Conservation (phyloP, 2,888 invertebrate species). For the Euclidia mi region DNA sequence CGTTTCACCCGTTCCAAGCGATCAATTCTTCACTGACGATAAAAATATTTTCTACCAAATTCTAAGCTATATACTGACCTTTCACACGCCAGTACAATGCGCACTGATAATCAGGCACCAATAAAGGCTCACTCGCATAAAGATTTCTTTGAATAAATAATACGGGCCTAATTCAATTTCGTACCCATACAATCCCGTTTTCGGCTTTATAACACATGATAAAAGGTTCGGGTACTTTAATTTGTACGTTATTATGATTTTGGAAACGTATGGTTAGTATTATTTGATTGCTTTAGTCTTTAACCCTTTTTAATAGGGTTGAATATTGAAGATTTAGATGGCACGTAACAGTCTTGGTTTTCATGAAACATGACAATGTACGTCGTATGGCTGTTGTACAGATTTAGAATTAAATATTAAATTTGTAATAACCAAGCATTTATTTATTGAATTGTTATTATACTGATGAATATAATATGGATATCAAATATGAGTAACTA, state of each 20-base stretch:
- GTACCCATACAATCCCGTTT: constrained; percentile 10
- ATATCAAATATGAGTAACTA: too few species aligned
- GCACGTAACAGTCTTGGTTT: too few species aligned
- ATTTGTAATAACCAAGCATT: too few species aligned
- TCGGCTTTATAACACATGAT: constrained; percentile 18
- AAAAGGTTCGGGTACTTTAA: constrained; percentile 14
- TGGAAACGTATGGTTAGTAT: constrained; percentile 3
- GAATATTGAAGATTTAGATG: too few species aligned
- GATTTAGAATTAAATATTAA: too few species aligned
- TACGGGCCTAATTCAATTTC: constrained; percentile 34
- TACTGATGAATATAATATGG: too few species aligned
- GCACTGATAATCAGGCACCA: constrained; percentile 30
- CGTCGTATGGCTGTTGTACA: too few species aligned
- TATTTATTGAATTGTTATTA: too few species aligned
- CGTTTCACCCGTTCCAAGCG: too few species aligned
- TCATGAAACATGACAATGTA: too few species aligned
- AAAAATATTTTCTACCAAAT: background rate
- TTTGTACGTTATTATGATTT: constrained; percentile 8
- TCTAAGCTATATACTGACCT: constrained; percentile 20
- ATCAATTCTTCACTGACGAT: background rate
- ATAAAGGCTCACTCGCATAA: constrained; percentile 26
- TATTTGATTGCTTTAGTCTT: background rate
- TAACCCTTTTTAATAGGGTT: background rate
- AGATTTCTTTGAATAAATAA: constrained; percentile 38
- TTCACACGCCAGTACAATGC: constrained; percentile 23